Conservation (phyloP, 1,140 invertebrate species). For the Mactra quadrangularis region DNA sequence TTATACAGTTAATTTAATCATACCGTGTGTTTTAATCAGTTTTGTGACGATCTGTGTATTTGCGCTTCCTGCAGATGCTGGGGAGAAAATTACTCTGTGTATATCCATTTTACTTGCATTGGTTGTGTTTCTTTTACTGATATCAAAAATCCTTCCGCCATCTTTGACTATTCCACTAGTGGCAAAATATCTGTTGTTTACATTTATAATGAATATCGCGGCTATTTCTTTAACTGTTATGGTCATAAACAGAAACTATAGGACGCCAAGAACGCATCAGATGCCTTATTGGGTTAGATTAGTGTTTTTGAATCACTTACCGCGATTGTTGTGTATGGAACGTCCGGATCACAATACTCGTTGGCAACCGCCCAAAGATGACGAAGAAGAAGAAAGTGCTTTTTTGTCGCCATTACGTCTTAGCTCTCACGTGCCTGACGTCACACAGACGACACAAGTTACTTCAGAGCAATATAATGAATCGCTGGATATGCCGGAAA, state of each 20-base stretch:
- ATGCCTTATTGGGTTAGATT: slow-evolving; percentile 83
- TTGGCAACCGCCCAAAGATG: slow-evolving; percentile 64
- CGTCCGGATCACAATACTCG: slow-evolving; percentile 80
- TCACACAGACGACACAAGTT: slow-evolving; percentile 36
- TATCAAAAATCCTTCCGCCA: slow-evolving; percentile 98
- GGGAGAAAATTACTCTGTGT: slow-evolving; percentile 93
- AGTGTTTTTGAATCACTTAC: slow-evolving; percentile 82
- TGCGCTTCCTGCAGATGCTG: slow-evolving; percentile 93
- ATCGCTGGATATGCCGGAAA: slow-evolving; percentile 41
- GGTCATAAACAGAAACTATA: slow-evolving; percentile 99
- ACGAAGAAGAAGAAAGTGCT: slow-evolving; percentile 22
- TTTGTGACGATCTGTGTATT: slow-evolving; percentile 99
- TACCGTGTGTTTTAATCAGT: slow-evolving; percentile 99
- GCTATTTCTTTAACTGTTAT: slow-evolving; percentile 99
- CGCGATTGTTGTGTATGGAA: slow-evolving; percentile 82
- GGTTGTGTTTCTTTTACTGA: slow-evolving; percentile 99
- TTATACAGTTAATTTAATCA: slow-evolving; percentile 99
- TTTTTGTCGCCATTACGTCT: slow-evolving; percentile 35
- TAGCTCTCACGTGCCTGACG: slow-evolving; percentile 44
- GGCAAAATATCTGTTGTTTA: slow-evolving; percentile 99
- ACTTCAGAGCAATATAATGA: slow-evolving; percentile 34
- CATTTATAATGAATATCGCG: slow-evolving; percentile 99
- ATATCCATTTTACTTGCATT: slow-evolving; percentile 99
- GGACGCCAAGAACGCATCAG: slow-evolving; percentile 93
- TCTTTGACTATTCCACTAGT: slow-evolving; percentile 88